These are phyloP conservation scores for Maniola hyperantus DNA, from an alignment of 2,888 invertebrate genomes.

Conservation along the genomic window DNA sequence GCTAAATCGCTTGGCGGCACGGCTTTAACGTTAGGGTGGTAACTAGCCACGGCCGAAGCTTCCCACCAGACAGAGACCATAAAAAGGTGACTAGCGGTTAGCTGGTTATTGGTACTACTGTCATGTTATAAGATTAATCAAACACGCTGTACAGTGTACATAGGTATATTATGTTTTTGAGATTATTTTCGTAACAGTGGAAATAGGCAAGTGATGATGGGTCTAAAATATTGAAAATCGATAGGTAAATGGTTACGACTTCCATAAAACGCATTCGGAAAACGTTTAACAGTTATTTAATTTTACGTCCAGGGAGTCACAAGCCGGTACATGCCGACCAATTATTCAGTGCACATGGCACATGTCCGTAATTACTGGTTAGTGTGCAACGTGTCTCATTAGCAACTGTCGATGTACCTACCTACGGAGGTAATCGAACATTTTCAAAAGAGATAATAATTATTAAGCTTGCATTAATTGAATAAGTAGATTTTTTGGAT, in stretches of 20 bases:
- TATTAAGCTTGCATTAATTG: not conserved
- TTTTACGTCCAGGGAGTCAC: constrained; percentile 14
- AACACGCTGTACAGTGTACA: too few species aligned
- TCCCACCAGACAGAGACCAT: too few species aligned
- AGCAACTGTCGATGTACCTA: constrained; percentile 5
- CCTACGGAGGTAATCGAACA: not conserved
- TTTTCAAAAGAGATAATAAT: not conserved
- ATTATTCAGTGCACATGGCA: constrained; percentile 10
- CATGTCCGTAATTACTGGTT: constrained; percentile 17
- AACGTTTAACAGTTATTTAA: constrained; percentile 13
- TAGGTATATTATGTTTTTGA: too few species aligned
- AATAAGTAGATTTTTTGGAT: too few species aligned
- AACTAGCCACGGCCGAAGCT: too few species aligned
- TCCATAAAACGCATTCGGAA: not conserved
- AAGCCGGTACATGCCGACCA: constrained; percentile 8
- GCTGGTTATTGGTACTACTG: too few species aligned
- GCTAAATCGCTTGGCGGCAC: too few species aligned
- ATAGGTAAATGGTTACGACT: not conserved
- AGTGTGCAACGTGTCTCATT: constrained; percentile 15
- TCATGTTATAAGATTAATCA: too few species aligned
- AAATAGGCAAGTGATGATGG: not conserved
- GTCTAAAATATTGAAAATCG: constrained; percentile 3
- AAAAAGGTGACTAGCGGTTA: too few species aligned
- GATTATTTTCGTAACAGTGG: not conserved
- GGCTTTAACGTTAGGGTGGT: too few species aligned